Percentiles rank a stretch among this genome's conserved stretches.
These are phyloP conservation scores for Actinernus sp. DNA, from an alignment of 92 coral and sea anemone genomes.

Conservation along the genomic window DNA sequence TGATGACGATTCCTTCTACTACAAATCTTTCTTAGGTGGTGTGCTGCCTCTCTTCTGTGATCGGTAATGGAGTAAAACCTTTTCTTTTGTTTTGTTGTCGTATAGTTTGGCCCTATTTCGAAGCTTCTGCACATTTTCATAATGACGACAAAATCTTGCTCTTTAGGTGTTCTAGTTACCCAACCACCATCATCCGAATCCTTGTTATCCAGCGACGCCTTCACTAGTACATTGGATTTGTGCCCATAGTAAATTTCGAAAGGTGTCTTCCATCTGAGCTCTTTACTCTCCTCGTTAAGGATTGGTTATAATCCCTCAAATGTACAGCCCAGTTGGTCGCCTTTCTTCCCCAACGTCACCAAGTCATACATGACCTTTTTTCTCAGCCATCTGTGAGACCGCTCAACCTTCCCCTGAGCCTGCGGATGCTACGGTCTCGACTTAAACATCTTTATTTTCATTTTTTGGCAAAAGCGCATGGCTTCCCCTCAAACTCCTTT, in stretches of 20 bases:
- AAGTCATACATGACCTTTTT: conserved; percentile 33
- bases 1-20: conserved; percentile 27
- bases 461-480: not conserved
- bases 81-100: conserved; percentile 12
- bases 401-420: conserved; percentile 36
- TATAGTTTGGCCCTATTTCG: conserved; percentile 7
- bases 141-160: not conserved
- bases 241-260: conserved; percentile 31
- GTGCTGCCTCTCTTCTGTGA: conserved; percentile 23
- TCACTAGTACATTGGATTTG: conserved; percentile 30
- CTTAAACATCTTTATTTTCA: conserved; percentile 30
- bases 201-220: conserved; percentile 5
- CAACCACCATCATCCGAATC: conserved; percentile 7
- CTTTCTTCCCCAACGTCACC: conserved; percentile 24
- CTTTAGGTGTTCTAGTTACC: not conserved
- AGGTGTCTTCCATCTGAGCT: conserved; percentile 32
- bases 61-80: conserved; percentile 18
- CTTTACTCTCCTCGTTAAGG: conserved; percentile 30
- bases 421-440: conserved; percentile 33
- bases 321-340: conserved; percentile 15
- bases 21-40: conserved; percentile 22
- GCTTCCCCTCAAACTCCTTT: conserved; percentile 24
- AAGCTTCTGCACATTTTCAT: conserved; percentile 7
- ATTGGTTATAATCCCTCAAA: conserved; percentile 12
- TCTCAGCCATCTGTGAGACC: conserved; percentile 28